Evolutionary conservation across 37 sponge, comb jelly and placozoan species (phyloP), one percentile per base, ranked within the genome.

Genomic region (Bolinopsis microptera): DNA sequence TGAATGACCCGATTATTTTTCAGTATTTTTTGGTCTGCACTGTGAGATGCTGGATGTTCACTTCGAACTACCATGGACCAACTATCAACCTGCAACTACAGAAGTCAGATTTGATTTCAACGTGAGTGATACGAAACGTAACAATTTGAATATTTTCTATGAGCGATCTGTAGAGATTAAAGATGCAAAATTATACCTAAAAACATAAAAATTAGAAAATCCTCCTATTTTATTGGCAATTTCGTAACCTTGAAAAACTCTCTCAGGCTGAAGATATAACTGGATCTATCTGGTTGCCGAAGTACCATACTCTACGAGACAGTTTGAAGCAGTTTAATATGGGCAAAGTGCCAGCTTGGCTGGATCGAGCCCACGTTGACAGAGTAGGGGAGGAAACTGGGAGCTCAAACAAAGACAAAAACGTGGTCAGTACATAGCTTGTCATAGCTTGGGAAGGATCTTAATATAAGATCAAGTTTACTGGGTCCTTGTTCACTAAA

Each of bases 21-120:
- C 90, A 86, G 90, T 86, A 27, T 86, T 86, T 38, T 86, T 86
- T n/a, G 90, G 90, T 13, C 48, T 86, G n/a, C 90, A 41, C 30
- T 86, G 90, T 23, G 90, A 86, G 0, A 41, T 41, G 40, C 31
- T 86, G 5, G 61, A 86, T n/a, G 28, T 86, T 36, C 61, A 86
- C 22, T 86, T 86, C 35, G 61, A 41, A 3, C 48, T 86, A 8
- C 90, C 90, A 22, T 86, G 90, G 90, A 86, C 90, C 24, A 41
- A 86, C 90, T 86, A 33, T 48, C 90, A 86, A 40, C 90, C 90
- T 40, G 36, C 36, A 33, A 86, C 90, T 25, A 41, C 90, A 13
- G 61, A 39, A 23, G 0, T 86, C 9, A 22, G 41, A 18, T 86
- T 86, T 25, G 61, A 41, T 26, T 86, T 86, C 61, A 77, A 77